A percentile compares a stretch with the other conserved stretches of the same genome.
These are phyloP conservation scores for Lycocerus yunnanus DNA, from an alignment of 2,888 invertebrate genomes.

Conservation along the genomic window DNA sequence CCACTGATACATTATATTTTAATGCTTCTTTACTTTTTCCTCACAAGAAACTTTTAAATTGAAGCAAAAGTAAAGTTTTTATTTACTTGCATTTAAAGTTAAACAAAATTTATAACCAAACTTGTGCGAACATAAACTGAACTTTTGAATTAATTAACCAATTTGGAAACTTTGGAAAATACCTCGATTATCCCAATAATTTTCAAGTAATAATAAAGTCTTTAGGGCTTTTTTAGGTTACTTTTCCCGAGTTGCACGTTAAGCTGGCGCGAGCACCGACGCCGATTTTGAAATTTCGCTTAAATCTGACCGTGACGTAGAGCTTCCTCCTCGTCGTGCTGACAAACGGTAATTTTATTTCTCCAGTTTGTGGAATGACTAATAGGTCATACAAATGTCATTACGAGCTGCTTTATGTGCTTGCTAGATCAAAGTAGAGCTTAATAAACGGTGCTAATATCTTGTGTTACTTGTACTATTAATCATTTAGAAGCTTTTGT, in stretches of 20 bases:
- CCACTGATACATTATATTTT: background rate
- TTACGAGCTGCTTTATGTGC: background rate
- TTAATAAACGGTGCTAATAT: constrained; percentile 18
- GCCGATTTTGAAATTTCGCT: background rate
- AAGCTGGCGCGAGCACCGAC: background rate
- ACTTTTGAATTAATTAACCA: background rate
- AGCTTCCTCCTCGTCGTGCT: background rate
- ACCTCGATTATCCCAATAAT: background rate
- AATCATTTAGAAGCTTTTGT: constrained; percentile 28
- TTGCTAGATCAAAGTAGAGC: background rate
- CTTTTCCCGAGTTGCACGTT: background rate
- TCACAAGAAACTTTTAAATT: background rate
- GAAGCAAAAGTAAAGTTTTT: background rate
- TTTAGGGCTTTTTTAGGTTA: background rate
- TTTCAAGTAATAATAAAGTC: background rate
- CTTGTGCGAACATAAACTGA: background rate
- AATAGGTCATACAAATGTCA: background rate
- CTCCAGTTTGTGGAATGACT: background rate
- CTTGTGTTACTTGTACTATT: constrained; percentile 16
- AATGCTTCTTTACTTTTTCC: background rate
- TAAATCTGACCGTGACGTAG: background rate
- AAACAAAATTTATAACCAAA: background rate
- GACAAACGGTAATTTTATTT: background rate
- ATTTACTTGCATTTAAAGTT: background rate
- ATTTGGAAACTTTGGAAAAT: background rate